Conservation (phyloP, 64 coral and sea anemone genomes). For the Pocillopora verrucosa region DNA sequence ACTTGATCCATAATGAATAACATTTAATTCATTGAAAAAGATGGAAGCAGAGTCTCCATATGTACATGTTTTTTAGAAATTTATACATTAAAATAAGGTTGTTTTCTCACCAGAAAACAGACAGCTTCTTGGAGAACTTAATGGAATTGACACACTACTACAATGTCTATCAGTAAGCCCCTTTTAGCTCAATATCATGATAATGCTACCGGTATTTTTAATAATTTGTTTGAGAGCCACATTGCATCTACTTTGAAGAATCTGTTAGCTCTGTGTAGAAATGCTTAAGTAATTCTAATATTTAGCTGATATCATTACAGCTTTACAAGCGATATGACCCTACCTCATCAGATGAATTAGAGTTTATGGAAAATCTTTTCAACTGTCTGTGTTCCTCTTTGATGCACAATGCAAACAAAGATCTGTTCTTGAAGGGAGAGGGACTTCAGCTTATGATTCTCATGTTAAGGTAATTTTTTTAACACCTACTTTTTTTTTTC, state of each 20-base stretch:
- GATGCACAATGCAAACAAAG: slow-evolving; percentile 88
- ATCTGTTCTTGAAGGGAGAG: slow-evolving; percentile 91
- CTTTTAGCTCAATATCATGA: background rate
- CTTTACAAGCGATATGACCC: slow-evolving; percentile 93
- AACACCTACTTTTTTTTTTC: background rate
- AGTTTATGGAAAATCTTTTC: slow-evolving; percentile 99
- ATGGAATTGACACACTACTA: slow-evolving; percentile 93
- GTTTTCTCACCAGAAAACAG: slow-evolving; percentile 75
- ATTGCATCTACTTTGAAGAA: too few relatives aligned
- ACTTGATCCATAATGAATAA: too few relatives aligned
- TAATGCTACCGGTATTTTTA: background rate
- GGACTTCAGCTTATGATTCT: slow-evolving; percentile 98
- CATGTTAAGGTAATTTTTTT: slow-evolving; percentile 82
- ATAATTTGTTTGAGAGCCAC: background rate
- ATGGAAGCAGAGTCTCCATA: background rate
- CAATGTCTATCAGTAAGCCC: slow-evolving; percentile 89
- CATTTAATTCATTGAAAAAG: background rate
- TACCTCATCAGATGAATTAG: slow-evolving; percentile 83
- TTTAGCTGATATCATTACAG: slow-evolving; percentile 33
- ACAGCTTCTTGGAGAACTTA: slow-evolving; percentile 86
- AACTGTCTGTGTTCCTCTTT: slow-evolving; percentile 94
- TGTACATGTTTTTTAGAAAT: background rate
- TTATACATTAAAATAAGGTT: background rate
- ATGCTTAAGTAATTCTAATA: too few relatives aligned
- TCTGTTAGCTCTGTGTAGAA: too few relatives aligned